A percentile compares a stretch with the other conserved stretches of the same genome.
phyloP scores from a whole-genome alignment of 2,797 vertebrate species.

The Micropoecilia bifurca region DNA sequence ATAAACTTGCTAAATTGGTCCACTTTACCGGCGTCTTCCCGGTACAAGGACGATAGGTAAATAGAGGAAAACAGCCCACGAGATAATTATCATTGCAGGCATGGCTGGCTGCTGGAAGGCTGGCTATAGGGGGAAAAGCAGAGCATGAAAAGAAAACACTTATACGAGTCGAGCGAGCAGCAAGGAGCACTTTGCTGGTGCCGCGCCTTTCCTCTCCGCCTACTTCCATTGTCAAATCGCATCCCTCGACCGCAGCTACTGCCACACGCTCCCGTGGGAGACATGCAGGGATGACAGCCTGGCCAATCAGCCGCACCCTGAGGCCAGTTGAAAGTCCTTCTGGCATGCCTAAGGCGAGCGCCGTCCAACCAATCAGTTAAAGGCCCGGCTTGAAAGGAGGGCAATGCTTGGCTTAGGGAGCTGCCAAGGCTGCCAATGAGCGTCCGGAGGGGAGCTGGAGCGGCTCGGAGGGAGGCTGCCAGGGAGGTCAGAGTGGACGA shows the following conservation, averaged over 20 bases:
- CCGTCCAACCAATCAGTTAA: constrained; percentile 70
- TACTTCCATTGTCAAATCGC: constrained; percentile 53
- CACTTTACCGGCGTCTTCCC: constrained; percentile 41
- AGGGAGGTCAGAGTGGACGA: constrained; percentile 70
- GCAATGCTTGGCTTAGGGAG: constrained; percentile 65
- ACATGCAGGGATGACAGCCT: constrained; percentile 48
- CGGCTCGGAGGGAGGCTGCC: constrained; percentile 69
- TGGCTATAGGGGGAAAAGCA: constrained; percentile 35
- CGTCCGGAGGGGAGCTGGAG: constrained; percentile 54
- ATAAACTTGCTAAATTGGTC: constrained; percentile 75
- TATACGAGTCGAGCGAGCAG: constrained; percentile 7
- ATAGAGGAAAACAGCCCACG: constrained; percentile 45
- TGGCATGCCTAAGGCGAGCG: constrained; percentile 68
- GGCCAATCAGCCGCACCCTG: constrained; percentile 74
- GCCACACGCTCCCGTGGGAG: constrained; percentile 47
- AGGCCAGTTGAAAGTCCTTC: constrained; percentile 72
- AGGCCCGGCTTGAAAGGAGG: constrained; percentile 69
- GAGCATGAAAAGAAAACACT: constrained; percentile 3
- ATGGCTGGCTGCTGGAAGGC: constrained; percentile 39
- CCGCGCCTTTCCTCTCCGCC: constrained; percentile 51
- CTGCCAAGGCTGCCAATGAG: constrained; percentile 64
- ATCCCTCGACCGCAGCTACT: constrained; percentile 52
- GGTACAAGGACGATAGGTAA: constrained; percentile 53
- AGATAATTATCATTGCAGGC: constrained; percentile 57
- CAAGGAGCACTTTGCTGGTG: constrained; percentile 46